Evolutionary conservation across 2,797 vertebrate species (phyloP).

Genomic region (Lagodon rhomboides): DNA sequence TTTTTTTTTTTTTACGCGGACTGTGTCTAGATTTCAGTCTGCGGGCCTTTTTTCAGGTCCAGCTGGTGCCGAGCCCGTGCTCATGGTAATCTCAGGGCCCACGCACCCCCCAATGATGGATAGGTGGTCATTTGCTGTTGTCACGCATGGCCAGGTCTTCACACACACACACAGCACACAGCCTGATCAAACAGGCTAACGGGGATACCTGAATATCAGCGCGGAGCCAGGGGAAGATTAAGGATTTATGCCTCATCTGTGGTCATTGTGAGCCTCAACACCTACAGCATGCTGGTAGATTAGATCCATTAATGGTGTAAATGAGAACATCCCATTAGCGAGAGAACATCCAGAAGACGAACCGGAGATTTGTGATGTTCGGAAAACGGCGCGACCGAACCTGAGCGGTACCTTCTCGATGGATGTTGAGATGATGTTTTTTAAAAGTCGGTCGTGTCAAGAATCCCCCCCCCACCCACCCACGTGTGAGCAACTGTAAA

Average conservation of each 20-base stretch:
- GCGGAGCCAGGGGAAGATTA: slow-evolving; percentile 63
- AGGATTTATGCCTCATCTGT: slow-evolving; percentile 56
- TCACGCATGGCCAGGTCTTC: slow-evolving; percentile 70
- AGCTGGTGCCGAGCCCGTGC: slow-evolving; percentile 71
- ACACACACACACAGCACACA: slow-evolving; percentile 58
- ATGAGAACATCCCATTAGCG: slow-evolving; percentile 5
- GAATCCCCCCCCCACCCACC: background rate
- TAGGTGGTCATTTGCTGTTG: slow-evolving; percentile 72
- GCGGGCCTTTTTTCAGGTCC: slow-evolving; percentile 49
- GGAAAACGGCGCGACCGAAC: background rate
- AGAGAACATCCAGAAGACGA: slow-evolving; percentile 14
- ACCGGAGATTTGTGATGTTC: background rate
- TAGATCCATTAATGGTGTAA: slow-evolving; percentile 15
- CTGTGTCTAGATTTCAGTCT: slow-evolving; percentile 42
- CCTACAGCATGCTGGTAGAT: slow-evolving; percentile 22
- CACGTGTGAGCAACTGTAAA: slow-evolving; percentile 4
- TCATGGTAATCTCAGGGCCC: slow-evolving; percentile 65
- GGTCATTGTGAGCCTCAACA: slow-evolving; percentile 40
- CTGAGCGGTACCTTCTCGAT: background rate
- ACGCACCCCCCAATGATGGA: slow-evolving; percentile 56
- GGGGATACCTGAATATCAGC: slow-evolving; percentile 61
- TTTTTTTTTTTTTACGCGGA: slow-evolving; percentile 5
- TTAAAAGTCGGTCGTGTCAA: background rate
- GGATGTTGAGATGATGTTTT: background rate
- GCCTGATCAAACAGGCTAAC: slow-evolving; percentile 79